Percentiles rank a stretch among this genome's conserved stretches.
phyloP scores from a whole-genome alignment of 2,888 invertebrate genomes.

The Lasioglossum calceatum region DNA sequence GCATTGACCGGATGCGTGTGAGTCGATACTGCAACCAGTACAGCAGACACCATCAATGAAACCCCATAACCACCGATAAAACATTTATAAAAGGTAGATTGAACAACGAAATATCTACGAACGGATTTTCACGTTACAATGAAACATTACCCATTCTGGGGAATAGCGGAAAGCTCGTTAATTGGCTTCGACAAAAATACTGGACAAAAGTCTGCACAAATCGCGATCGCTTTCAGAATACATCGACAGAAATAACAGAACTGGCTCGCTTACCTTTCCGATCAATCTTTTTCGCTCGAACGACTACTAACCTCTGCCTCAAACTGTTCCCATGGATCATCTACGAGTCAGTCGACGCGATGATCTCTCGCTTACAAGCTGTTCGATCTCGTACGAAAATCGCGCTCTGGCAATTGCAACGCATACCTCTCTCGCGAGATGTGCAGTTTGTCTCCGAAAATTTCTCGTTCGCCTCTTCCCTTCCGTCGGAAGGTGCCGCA shows the following conservation, averaged over 20 bases:
- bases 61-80: slow-evolving; percentile 53
- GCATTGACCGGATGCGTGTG: not conserved
- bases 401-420: not conserved
- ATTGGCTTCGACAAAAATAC: not conserved
- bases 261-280: not conserved
- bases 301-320: not conserved
- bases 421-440: not conserved
- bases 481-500: not conserved
- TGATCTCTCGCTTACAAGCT: not conserved
- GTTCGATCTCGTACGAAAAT: not conserved
- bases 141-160: slow-evolving; percentile 11
- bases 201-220: not conserved
- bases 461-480: not conserved
- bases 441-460: not conserved
- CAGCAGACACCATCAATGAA: slow-evolving; percentile 37
- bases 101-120: slow-evolving; percentile 37
- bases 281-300: not conserved
- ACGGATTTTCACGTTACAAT: slow-evolving; percentile 39
- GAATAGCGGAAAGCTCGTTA: slow-evolving; percentile 10
- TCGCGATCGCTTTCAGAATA: not conserved
- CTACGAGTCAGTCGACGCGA: not conserved
- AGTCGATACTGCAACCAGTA: not conserved
- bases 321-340: not conserved
- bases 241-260: not conserved
- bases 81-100: slow-evolving; percentile 51